Conservation (phyloP, 1,140 invertebrate species). For the Aricia agestis region DNA sequence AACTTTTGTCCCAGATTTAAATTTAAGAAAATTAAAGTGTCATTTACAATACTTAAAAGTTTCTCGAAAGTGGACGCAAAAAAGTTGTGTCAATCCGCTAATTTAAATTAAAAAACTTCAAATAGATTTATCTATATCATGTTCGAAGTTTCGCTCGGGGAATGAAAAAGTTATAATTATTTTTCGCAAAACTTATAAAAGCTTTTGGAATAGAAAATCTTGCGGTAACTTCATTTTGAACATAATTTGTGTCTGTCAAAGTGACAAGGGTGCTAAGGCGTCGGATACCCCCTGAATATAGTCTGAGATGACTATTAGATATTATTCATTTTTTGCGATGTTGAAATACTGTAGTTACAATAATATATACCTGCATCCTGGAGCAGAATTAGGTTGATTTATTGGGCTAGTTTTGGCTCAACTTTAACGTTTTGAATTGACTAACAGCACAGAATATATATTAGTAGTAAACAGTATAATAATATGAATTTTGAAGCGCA, state of each 20-base stretch:
- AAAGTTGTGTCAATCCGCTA: neutral
- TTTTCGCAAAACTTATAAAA: conserved; percentile 8
- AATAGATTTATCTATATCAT: conserved; percentile 23
- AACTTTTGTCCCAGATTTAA: too few relatives aligned
- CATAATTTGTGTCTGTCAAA: conserved; percentile 13
- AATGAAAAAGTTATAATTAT: conserved; percentile 13
- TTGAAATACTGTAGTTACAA: neutral
- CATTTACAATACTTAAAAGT: neutral
- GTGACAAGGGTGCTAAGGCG: conserved; percentile 16
- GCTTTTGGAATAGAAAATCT: conserved; percentile 7
- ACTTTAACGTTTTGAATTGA: too few relatives aligned
- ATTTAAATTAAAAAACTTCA: neutral
- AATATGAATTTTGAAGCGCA: too few relatives aligned
- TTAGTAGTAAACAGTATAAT: too few relatives aligned
- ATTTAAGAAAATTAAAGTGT: too few relatives aligned
- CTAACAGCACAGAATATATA: too few relatives aligned
- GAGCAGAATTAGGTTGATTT: too few relatives aligned
- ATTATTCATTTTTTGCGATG: neutral
- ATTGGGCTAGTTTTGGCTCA: too few relatives aligned
- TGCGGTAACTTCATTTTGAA: conserved; percentile 3
- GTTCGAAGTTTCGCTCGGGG: conserved; percentile 30
- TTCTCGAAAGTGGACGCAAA: neutral
- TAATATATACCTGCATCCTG: too few relatives aligned
- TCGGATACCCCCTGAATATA: conserved; percentile 7
- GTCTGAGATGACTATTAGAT: neutral